Evolutionary conservation across 2,797 vertebrate species (phyloP), one percentile per base, ranked within the genome.

Genomic region (Paramormyrops hopkinsi): DNA sequence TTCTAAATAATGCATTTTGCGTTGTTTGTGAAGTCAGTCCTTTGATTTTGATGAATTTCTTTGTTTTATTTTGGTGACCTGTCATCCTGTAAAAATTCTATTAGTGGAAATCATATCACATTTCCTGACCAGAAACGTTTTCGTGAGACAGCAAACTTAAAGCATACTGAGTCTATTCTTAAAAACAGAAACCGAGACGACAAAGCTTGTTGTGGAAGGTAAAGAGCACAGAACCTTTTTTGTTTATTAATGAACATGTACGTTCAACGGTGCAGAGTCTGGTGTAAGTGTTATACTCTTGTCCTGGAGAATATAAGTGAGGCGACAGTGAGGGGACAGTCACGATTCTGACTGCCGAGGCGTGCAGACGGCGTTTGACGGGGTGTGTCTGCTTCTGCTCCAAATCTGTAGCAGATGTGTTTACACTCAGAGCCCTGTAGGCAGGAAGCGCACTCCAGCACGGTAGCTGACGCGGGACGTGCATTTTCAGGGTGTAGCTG

Each of bases 1-100:
- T 91, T 84, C 29, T 19, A 19, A 48, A 33, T 9, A 48, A 48
- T 9, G 14, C 12, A 50, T 91, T 92, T 91, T 89, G 90, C n/a
- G 1, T 46, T 46, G 1, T 83, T 82, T 83, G 37, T 83, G 6
- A 83, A 44, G 76, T 82, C 62, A 69, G 62, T 17, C 65, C 29
- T 73, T 73, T 73, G 65, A 73, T 73, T 14, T 5, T 14, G 65
- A 37, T 37, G 65, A 73, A 29, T 33, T 69, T 33, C 65, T 65
- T 65, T 73, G 29, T 73, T 69, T 69, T 14, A 69, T 69, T 33
- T 33, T 69, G 29, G 62, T 29, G 11, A 29, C 22, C 59, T 29
- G 59, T 65, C 22, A 25, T 65, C 73, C 73, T 37, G 12, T 37
- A 79, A 82, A 79, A 44, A 82, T 82, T 82, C 76, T n/a, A 44